phyloP scores from a whole-genome alignment of 2,888 invertebrate genomes.

The Aelia acuminata region DNA sequence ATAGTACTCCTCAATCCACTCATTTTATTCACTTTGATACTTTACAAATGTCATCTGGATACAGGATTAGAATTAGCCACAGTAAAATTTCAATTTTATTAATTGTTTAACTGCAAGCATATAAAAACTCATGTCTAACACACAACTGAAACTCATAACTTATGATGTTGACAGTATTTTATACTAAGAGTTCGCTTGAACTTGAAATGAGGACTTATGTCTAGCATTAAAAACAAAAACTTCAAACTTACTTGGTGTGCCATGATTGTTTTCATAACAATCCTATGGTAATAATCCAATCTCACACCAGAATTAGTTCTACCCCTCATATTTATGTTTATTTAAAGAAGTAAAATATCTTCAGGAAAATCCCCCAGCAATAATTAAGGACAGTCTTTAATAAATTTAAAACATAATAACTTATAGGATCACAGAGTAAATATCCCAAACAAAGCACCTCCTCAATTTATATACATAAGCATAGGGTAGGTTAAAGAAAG shows the following conservation, averaged over 20 bases:
- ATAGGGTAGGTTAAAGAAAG: conserved; percentile 31
- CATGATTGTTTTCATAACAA: conserved; percentile 94
- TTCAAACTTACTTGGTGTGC: conserved; percentile 77
- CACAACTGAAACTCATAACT: too few relatives aligned
- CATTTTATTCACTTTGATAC: too few relatives aligned
- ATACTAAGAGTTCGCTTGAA: too few relatives aligned
- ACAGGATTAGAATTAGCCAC: too few relatives aligned
- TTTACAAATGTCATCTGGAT: too few relatives aligned
- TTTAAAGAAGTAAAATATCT: not conserved
- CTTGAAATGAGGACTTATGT: too few relatives aligned
- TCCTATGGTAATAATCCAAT: conserved; percentile 95
- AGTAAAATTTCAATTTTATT: too few relatives aligned
- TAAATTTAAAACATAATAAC: not conserved
- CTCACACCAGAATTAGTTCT: conserved; percentile 92
- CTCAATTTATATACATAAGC: not conserved
- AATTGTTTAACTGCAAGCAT: too few relatives aligned
- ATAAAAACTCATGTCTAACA: too few relatives aligned
- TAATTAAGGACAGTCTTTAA: not conserved
- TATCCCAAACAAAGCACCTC: not conserved
- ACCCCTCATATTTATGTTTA: conserved; percentile 64
- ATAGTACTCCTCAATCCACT: too few relatives aligned
- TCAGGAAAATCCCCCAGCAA: not conserved
- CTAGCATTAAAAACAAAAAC: too few relatives aligned
- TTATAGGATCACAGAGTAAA: not conserved
- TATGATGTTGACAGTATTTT: too few relatives aligned